A percentile compares a stretch with the other conserved stretches of the same genome.
Conservation (phyloP, 2,888 invertebrate genomes). For the Dilophus febrilis region DNA sequence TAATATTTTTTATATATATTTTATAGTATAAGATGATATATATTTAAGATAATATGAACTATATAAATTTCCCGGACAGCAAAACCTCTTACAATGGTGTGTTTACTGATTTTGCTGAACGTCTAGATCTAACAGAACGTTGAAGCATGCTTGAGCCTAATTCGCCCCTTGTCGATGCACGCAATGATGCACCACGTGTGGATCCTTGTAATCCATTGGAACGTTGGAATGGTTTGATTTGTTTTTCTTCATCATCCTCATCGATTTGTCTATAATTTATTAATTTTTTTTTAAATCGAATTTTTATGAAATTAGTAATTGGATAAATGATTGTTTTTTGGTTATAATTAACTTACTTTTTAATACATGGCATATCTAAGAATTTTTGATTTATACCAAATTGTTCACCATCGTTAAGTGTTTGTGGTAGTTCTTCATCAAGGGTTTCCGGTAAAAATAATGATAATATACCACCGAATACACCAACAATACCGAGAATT, state of each 20-base stretch:
- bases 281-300: not conserved
- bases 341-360: constrained; percentile 37
- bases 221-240: constrained; percentile 16
- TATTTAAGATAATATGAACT: no score
- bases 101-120: constrained; percentile 24
- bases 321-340: not conserved
- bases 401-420: constrained; percentile 68
- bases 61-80: no score
- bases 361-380: constrained; percentile 64
- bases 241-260: constrained; percentile 2
- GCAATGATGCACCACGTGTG: constrained; percentile 33
- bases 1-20: no score
- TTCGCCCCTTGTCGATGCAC: constrained; percentile 46
- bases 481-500: constrained; percentile 58
- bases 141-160: constrained; percentile 41
- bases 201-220: constrained; percentile 24
- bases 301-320: not conserved
- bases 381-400: constrained; percentile 66
- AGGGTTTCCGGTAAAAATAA: constrained; percentile 73
- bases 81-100: not conserved
- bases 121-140: constrained; percentile 33
- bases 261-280: constrained; percentile 2
- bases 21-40: no score
- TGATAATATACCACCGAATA: constrained; percentile 56
- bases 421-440: constrained; percentile 71